Conservation (phyloP, 2,797 vertebrate species). For the Jordanella pulchra region DNA sequence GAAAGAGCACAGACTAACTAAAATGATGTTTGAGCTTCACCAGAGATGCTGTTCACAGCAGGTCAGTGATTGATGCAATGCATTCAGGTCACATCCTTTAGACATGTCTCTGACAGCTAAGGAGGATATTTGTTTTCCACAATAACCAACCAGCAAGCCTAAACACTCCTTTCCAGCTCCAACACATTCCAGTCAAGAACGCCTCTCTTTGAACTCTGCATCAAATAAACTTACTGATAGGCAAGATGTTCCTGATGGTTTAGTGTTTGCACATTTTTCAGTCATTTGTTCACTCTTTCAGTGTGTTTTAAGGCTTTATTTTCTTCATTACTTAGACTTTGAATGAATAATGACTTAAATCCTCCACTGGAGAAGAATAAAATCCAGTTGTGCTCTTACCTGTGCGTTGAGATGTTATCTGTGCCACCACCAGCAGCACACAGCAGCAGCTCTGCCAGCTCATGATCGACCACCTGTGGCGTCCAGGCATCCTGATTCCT, state of each 20-base stretch:
- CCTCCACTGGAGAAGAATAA: background rate
- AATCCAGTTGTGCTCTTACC: slow-evolving; percentile 18
- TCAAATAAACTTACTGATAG: background rate
- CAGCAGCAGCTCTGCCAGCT: slow-evolving; percentile 19
- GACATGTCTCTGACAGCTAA: background rate
- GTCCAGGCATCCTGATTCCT: slow-evolving; percentile 39
- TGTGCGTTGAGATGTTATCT: slow-evolving; percentile 5
- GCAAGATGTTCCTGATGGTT: background rate
- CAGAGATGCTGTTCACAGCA: background rate
- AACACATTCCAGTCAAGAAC: background rate
- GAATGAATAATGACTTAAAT: background rate
- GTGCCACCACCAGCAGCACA: slow-evolving; percentile 31
- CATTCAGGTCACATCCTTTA: background rate
- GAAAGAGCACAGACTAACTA: background rate
- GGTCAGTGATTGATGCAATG: background rate
- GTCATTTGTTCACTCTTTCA: background rate
- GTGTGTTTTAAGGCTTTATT: background rate
- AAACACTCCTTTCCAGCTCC: background rate
- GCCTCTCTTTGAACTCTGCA: background rate
- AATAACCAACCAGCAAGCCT: background rate
- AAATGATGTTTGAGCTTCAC: background rate
- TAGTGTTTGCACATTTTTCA: background rate
- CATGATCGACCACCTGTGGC: slow-evolving; percentile 34
- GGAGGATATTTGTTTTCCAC: background rate
- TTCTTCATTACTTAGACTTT: background rate